These are phyloP conservation scores for Cephus nigrinus DNA, from an alignment of 2,888 invertebrate species.

Conservation along the genomic window DNA sequence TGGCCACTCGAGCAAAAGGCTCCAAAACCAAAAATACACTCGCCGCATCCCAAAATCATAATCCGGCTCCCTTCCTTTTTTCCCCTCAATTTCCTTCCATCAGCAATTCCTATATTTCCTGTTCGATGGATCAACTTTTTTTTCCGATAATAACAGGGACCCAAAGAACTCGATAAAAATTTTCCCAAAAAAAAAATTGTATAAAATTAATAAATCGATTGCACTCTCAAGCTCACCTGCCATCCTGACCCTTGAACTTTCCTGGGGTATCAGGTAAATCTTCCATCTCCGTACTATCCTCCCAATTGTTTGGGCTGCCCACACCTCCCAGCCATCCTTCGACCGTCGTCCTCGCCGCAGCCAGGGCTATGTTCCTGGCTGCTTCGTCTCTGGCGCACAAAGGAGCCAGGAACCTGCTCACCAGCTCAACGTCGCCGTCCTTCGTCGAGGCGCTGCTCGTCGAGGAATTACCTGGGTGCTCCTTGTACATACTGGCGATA, in stretches of 20 bases:
- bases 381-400: conserved; percentile 69
- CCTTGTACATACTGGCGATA: conserved; percentile 50
- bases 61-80: no score
- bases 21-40: background rate
- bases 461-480: conserved; percentile 40
- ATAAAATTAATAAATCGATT: no score
- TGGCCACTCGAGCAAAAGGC: background rate
- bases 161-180: background rate
- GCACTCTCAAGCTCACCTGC: conserved; percentile 41
- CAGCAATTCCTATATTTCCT: background rate
- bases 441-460: conserved; percentile 51
- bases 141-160: background rate
- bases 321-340: conserved; percentile 70
- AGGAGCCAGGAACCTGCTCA: conserved; percentile 69
- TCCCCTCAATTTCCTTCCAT: no score
- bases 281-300: conserved; percentile 48
- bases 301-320: conserved; percentile 67
- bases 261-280: conserved; percentile 42
- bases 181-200: no score
- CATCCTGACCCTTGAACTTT: conserved; percentile 51
- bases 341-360: conserved; percentile 68
- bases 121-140: background rate
- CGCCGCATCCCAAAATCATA: background rate
- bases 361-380: conserved; percentile 68
- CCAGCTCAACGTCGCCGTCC: conserved; percentile 67